Evolutionary conservation across 2,113 vertebrate species (phyloP), one percentile per base, ranked within the genome.

Genomic region (Parus major): DNA sequence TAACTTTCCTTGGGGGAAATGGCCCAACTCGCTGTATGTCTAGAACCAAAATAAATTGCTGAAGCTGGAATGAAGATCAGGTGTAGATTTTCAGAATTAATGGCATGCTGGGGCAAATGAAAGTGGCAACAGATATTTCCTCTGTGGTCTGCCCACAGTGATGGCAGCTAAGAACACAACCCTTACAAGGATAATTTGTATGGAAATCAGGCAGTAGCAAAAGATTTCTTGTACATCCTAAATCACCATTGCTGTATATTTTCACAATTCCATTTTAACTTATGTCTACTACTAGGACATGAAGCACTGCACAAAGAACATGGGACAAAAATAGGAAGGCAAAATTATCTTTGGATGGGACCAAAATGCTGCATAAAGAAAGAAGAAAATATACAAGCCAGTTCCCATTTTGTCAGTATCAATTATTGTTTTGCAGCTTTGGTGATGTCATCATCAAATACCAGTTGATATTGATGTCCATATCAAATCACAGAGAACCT

Each of bases 171-270:
- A 68, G 41, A 88, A 72, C 25, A 72, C 29, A 60, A 57, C 7
- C 12, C 31, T 63, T 20, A 27, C 7, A 12, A 15, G 12, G 24
- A 65, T 19, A 15, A 39, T 29, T 50, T 50, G 18, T 17, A 42
- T 4, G 52, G 76, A 88, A 90, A 86, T 25, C 39, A 42, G 76
- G 33, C 31, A 65, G 81, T 16, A 75, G 9, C 42, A 46, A 24
- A 59, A 35, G 27, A 63, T 59, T 35, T 57, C 20, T 76, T 42
- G 25, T 15, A 59, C 10, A 53, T 50, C 18, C 75, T 70, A 57
- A 70, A 55, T 36, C 0, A 0, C 12, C 23, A 72, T 41, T 72
- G 55, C 31, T 53, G 36, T 31, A 0, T 53, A 22, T 55, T 93
- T 83, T 55, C 41, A 57, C 36, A 59, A 39, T 33, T 72, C 14